Evolutionary conservation across 2,888 invertebrate species (phyloP).

Genomic region (Limnephilus auricula): DNA sequence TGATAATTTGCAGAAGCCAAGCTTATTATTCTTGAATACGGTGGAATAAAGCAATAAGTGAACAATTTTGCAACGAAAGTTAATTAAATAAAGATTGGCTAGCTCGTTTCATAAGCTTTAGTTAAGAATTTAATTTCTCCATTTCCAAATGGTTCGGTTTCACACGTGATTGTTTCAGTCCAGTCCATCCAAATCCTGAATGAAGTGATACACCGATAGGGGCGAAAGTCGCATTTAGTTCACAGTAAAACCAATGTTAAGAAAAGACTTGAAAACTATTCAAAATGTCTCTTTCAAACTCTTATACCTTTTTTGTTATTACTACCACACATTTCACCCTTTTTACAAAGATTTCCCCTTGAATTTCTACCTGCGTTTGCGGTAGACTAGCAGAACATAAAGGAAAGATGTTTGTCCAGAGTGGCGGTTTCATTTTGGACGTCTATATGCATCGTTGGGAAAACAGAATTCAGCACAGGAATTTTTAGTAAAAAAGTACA

Average conservation of each 20-base stretch:
- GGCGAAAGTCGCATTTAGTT: not conserved
- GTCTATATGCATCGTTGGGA: not conserved
- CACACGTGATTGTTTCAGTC: not conserved
- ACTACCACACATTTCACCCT: not conserved
- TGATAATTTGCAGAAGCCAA: too few relatives aligned
- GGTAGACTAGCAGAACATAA: not conserved
- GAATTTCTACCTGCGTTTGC: not conserved
- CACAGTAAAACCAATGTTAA: not conserved
- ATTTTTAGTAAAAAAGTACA: not conserved
- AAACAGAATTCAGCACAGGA: not conserved
- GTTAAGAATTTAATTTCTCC: not conserved
- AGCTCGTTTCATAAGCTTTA: not conserved
- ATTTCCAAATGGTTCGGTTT: not conserved
- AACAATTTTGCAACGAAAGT: not conserved
- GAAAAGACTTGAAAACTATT: not conserved
- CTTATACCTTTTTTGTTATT: not conserved
- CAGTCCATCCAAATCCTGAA: not conserved
- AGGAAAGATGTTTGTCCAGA: constrained; percentile 49
- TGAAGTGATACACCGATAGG: not conserved
- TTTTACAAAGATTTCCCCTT: not conserved
- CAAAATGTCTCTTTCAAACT: not conserved
- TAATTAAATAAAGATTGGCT: not conserved
- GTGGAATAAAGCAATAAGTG: not conserved
- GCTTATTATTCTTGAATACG: not conserved
- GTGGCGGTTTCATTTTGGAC: constrained; percentile 41